Base-by-base conservation (phyloP, 1,140 invertebrate species). In the Aphis gossypii region DNA sequence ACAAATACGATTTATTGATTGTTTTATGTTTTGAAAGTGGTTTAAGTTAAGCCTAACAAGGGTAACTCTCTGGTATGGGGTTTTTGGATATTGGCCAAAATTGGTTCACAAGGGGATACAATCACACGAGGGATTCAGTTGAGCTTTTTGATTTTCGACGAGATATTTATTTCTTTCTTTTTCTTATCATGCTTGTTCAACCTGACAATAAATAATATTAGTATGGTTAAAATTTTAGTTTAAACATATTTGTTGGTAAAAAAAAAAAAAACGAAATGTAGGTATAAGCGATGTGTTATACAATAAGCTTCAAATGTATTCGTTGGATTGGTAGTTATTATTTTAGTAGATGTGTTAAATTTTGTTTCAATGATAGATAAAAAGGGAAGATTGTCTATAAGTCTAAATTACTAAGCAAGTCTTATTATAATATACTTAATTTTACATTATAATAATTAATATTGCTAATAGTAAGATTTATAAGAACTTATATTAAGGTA, bases 1-100 rank as follows among this genome's bases (percentile, higher is more conserved):
- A 41, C 38, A 68, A 44, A 68, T 68, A 44, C 89, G 56, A 90
- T 90, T 90, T 90, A 90, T 90, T 48, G 89, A 90, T 90, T 90
- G 89, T 90, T 56, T 90, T 41, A 60, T 90, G 88, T 60, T 90
- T 68, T 44, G 54, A 90, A 90, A 90, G 89, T 90, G 54, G 89
- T 90, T 90, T 90, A 90, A 68, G 54, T 30, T 90, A 68, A 60
- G 89, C 11, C 38, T 90, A 90, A 90, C 89, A 44, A 90, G 89
- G 89, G 41, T 90, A 56, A 90, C 54, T 60, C 38, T 30, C 38
- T 25, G 38, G 54, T n/a, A 60, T 35, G 25, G 38, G 56, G 68
- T 68, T 68, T 68, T 38, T 90, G 89, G 89, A 90, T 90, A 90
- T 90, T 35, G 54, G 89, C 89, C 89, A 90, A 90, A 30, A 68